phyloP scores from a whole-genome alignment of 2,888 invertebrate species.

The Lacanobia wlatinum region DNA sequence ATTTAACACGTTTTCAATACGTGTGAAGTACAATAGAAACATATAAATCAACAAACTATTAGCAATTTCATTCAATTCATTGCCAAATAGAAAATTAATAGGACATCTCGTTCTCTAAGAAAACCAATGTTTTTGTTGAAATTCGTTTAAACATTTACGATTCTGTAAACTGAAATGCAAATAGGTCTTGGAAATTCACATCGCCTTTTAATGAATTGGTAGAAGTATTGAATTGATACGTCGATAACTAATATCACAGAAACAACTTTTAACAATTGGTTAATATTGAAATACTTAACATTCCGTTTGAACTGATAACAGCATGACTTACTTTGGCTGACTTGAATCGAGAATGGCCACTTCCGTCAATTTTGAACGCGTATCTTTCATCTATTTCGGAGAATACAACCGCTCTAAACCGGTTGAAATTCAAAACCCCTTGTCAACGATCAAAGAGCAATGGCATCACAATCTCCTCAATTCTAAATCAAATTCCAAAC shows the following conservation, averaged over 20 bases:
- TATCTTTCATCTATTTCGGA: background rate
- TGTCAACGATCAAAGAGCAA: background rate
- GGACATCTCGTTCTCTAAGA: background rate
- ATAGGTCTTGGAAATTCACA: conserved; percentile 5
- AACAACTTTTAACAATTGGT: background rate
- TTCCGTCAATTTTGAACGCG: background rate
- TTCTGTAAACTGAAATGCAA: background rate
- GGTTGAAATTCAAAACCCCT: background rate
- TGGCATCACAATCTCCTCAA: background rate
- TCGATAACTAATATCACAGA: background rate
- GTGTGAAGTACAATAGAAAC: no score
- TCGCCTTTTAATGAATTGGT: background rate
- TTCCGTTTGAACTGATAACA: background rate
- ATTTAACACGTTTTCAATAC: no score
- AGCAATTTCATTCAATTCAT: background rate
- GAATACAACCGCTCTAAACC: no score
- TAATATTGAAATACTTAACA: background rate
- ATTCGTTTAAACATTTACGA: conserved; percentile 1
- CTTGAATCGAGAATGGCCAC: background rate
- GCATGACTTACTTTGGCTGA: no score
- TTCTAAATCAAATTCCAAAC: conserved; percentile 7
- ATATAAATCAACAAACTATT: background rate
- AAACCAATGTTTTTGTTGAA: conserved; percentile 14
- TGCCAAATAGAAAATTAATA: background rate
- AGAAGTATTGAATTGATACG: background rate